Conservation (phyloP, 2,797 vertebrate genomes). For the Eremophila alpestris region DNA sequence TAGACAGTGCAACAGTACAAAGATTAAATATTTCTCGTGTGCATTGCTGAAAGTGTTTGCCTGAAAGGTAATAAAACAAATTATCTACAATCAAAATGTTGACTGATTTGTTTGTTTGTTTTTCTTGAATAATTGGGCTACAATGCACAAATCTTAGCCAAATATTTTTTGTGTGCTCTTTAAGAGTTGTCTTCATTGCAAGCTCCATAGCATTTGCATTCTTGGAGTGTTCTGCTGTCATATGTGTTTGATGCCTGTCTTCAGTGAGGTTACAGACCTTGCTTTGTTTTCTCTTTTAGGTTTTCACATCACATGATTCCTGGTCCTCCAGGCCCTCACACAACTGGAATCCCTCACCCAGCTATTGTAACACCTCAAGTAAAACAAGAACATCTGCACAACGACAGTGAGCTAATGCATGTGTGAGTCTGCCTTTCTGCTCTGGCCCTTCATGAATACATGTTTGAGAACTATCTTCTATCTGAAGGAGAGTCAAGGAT, state of each 20-base stretch:
- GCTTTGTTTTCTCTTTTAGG: constrained; percentile 77
- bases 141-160: constrained; percentile 39
- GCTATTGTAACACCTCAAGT: constrained; percentile 99
- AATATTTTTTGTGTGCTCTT: constrained; percentile 1
- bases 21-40: not conserved
- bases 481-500: not conserved
- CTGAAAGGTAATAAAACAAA: constrained; percentile 1
- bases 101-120: not conserved
- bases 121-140: not conserved
- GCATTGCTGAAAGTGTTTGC: constrained; percentile 9
- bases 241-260: not conserved
- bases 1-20: not conserved
- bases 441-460: not conserved
- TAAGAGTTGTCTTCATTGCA: not conserved
- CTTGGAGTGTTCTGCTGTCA: not conserved
- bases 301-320: constrained; percentile 99
- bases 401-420: constrained; percentile 95
- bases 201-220: not conserved
- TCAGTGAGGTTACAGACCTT: not conserved
- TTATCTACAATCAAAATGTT: not conserved
- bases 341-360: constrained; percentile 98
- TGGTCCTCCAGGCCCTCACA: constrained; percentile 92
- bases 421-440: constrained; percentile 83
- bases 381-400: constrained; percentile 94
- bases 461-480: not conserved